phyloP scores from a whole-genome alignment of 2,888 invertebrate genomes.

The Cataglyphis albicans region DNA sequence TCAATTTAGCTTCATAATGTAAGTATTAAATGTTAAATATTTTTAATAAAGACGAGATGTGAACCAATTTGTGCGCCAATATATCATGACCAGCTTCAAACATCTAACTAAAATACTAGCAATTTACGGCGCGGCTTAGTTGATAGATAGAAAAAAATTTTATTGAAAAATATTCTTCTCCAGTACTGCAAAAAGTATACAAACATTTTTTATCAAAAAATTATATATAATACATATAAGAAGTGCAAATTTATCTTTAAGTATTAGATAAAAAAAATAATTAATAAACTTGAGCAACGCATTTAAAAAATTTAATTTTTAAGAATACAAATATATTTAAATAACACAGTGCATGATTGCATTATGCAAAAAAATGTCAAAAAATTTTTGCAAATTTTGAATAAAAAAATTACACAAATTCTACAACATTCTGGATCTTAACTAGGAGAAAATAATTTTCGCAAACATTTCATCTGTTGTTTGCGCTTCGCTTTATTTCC shows the following conservation, averaged over 20 bases:
- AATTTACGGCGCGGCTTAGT: conserved; percentile 13
- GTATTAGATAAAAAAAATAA: neutral
- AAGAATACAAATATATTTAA: neutral
- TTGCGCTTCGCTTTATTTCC: conserved; percentile 55
- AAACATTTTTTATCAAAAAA: neutral
- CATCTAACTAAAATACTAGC: neutral
- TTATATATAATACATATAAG: neutral
- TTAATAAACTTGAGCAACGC: neutral
- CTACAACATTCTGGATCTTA: neutral
- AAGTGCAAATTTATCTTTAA: neutral
- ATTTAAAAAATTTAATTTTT: neutral
- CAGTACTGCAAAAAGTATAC: neutral
- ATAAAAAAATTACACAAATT: too few species aligned
- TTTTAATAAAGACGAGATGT: neutral
- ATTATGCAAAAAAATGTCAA: neutral
- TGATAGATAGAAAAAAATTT: neutral
- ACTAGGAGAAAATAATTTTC: neutral
- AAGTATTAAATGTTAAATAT: neutral
- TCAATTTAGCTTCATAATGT: neutral
- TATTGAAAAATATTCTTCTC: neutral
- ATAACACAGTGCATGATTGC: neutral
- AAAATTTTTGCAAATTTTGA: neutral
- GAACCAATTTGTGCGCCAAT: conserved; percentile 24
- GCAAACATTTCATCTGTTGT: neutral
- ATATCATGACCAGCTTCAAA: conserved; percentile 1